phyloP scores from a whole-genome alignment of 1,140 invertebrate species.

The Cepaea nemoralis region DNA sequence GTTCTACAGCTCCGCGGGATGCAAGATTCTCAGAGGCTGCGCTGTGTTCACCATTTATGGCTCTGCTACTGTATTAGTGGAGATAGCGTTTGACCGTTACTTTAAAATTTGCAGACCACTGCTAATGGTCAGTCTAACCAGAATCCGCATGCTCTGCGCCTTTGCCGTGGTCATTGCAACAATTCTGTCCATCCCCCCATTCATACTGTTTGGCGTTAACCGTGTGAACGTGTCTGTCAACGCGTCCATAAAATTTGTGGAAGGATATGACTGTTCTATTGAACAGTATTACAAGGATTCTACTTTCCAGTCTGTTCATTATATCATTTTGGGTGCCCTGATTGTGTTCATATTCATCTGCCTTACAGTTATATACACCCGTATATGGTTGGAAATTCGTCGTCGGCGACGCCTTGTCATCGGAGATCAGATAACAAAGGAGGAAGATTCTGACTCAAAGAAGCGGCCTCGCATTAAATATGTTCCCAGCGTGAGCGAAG shows the following conservation, averaged over 20 bases:
- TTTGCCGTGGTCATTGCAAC: constrained; percentile 50
- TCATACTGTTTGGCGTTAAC: constrained; percentile 52
- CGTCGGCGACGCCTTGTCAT: constrained; percentile 49
- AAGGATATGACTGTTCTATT: constrained; percentile 56
- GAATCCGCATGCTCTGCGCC: constrained; percentile 52
- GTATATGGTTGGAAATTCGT: constrained; percentile 58
- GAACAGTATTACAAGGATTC: constrained; percentile 49
- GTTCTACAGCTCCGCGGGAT: constrained; percentile 55
- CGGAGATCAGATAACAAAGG: constrained; percentile 48
- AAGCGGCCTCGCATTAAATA: constrained; percentile 41
- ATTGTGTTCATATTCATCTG: constrained; percentile 51
- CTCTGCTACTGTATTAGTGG: constrained; percentile 55
- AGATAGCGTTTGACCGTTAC: constrained; percentile 61
- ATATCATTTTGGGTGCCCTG: constrained; percentile 44
- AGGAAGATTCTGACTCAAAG: constrained; percentile 17
- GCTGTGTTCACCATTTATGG: constrained; percentile 55
- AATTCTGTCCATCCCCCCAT: constrained; percentile 44
- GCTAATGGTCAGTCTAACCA: constrained; percentile 52
- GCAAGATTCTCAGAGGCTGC: constrained; percentile 46
- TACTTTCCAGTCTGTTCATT: constrained; percentile 51
- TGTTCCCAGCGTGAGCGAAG: constrained; percentile 51
- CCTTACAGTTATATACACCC: constrained; percentile 52
- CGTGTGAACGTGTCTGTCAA: too few species aligned
- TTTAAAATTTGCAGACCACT: constrained; percentile 61
- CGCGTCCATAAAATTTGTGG: constrained; percentile 35